A percentile compares a stretch with the other conserved stretches of the same genome.
phyloP scores from a whole-genome alignment of 2,113 vertebrate genomes.

The Tinamus guttatus region DNA sequence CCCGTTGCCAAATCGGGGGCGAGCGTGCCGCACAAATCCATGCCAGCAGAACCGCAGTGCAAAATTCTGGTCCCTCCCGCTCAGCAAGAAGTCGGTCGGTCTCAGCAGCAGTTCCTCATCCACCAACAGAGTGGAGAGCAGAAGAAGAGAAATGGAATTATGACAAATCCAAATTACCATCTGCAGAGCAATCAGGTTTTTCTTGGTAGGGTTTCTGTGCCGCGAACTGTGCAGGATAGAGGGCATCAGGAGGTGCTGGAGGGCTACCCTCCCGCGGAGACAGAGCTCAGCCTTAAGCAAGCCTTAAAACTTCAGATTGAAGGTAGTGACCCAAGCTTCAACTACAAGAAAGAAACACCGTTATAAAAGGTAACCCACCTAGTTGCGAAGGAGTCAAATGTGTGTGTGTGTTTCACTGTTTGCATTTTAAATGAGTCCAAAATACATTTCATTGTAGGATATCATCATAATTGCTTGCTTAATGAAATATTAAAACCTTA shows the following conservation, averaged over 20 bases:
- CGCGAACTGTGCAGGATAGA: conserved; percentile 86
- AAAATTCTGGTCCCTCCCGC: conserved; percentile 86
- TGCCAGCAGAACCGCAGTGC: conserved; percentile 81
- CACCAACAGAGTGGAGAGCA: conserved; percentile 92
- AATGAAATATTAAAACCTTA: not conserved
- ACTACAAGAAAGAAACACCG: conserved; percentile 98
- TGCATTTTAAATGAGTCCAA: not conserved
- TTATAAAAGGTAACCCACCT: conserved; percentile 86
- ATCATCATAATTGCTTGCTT: not conserved
- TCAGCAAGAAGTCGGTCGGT: conserved; percentile 84
- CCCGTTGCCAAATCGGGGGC: conserved; percentile 86
- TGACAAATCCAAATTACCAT: conserved; percentile 98
- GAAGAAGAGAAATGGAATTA: conserved; percentile 95
- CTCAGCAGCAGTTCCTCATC: conserved; percentile 89
- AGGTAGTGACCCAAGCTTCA: conserved; percentile 91
- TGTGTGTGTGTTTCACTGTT: accelerated
- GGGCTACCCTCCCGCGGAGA: conserved; percentile 91
- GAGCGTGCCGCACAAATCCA: conserved; percentile 75
- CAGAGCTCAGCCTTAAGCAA: conserved; percentile 97
- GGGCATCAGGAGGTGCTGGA: conserved; percentile 93
- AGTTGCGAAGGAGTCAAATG: not conserved
- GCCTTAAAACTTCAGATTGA: conserved; percentile 97
- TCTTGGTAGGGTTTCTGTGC: conserved; percentile 91
- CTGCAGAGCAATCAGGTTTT: conserved; percentile 96
- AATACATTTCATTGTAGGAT: accelerated